These are phyloP conservation scores for Scortum barcoo DNA, from an alignment of 2,113 vertebrate genomes.

Conservation along the genomic window DNA sequence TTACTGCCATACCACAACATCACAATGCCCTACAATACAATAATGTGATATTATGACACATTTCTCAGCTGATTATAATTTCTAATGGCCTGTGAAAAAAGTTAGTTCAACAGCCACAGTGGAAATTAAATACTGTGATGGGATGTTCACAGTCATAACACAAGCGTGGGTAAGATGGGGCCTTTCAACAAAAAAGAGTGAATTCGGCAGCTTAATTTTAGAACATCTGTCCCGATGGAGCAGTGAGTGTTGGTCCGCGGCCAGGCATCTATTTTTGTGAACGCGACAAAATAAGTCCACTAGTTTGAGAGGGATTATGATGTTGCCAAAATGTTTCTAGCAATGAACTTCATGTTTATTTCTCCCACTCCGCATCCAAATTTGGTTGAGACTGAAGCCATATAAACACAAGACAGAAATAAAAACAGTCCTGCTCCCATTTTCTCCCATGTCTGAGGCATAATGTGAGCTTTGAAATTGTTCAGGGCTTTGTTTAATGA, in stretches of 20 bases:
- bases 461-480: not conserved
- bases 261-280: slow-evolving; percentile 26
- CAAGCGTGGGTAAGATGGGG: not conserved
- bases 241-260: not conserved
- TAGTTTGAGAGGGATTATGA: not conserved
- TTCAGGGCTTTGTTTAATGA: not conserved
- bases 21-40: not conserved
- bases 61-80: not conserved
- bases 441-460: not conserved
- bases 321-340: not conserved
- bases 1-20: not conserved
- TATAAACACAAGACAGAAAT: slow-evolving; percentile 7
- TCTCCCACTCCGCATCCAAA: not conserved
- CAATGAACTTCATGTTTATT: not conserved
- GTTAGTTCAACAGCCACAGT: not conserved
- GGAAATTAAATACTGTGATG: not conserved
- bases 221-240: slow-evolving; percentile 4
- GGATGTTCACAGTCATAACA: not conserved
- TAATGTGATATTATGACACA: not conserved
- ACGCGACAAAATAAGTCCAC: not conserved
- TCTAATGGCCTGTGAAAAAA: not conserved
- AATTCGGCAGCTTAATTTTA: slow-evolving; percentile 16
- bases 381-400: not conserved
- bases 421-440: not conserved
- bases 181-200: not conserved